Evolutionary conservation across 1,140 invertebrate species (phyloP).

Genomic region (Zophobas morio): DNA sequence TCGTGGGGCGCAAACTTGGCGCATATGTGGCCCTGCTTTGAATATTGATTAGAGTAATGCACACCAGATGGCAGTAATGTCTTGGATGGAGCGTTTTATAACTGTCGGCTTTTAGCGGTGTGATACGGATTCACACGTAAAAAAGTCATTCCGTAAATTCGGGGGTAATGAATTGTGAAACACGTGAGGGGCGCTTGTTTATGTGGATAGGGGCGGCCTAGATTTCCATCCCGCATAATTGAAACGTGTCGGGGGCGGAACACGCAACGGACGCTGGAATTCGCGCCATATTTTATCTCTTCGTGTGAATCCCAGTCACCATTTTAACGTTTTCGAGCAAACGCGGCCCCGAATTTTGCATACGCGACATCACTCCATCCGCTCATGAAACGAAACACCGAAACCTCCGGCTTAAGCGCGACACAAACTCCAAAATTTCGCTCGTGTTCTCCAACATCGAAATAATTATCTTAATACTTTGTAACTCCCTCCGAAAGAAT

Average conservation of each 20-base stretch:
- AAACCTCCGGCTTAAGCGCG: too few species aligned
- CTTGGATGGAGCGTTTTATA: conserved; percentile 3
- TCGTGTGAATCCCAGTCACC: too few species aligned
- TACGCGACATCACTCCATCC: too few species aligned
- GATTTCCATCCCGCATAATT: not conserved
- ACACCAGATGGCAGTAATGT: conserved; percentile 7
- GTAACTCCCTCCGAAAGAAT: too few species aligned
- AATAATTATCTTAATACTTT: too few species aligned
- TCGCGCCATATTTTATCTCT: too few species aligned
- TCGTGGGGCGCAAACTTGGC: not conserved
- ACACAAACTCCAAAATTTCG: too few species aligned
- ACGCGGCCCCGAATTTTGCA: too few species aligned
- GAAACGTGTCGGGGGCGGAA: not conserved
- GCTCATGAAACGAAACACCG: too few species aligned
- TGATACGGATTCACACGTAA: conserved; percentile 6
- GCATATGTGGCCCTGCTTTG: conserved; percentile 8
- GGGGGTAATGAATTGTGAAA: conserved; percentile 2
- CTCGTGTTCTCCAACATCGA: too few species aligned
- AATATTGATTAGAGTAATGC: conserved; percentile 14
- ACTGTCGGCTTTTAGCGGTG: conserved; percentile 11
- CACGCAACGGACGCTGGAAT: too few species aligned
- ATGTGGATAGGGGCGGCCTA: not conserved
- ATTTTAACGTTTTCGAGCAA: too few species aligned
- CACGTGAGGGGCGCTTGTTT: not conserved
- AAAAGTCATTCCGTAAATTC: conserved; percentile 7